phyloP scores from a whole-genome alignment of 2,797 vertebrate genomes.

The Botia almorhae region DNA sequence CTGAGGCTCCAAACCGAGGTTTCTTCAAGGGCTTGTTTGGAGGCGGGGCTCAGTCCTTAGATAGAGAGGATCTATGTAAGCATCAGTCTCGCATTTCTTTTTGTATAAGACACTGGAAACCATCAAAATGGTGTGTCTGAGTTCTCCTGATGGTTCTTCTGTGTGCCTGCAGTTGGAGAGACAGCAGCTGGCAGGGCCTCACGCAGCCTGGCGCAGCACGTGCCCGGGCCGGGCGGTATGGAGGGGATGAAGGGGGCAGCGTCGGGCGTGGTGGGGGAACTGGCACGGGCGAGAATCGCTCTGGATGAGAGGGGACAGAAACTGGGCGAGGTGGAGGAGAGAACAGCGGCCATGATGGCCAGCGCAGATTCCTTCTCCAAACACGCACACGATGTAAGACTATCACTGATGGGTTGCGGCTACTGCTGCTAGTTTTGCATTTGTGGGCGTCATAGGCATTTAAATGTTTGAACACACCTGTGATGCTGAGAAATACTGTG shows the following conservation, averaged over 20 bases:
- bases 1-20: conserved; percentile 96
- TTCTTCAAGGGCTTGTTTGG: conserved; percentile 99
- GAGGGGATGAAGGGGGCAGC: conserved; percentile 97
- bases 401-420: neutral
- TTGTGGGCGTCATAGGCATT: too few relatives aligned
- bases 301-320: conserved; percentile 97
- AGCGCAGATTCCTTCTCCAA: conserved; percentile 97
- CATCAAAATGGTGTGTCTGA: neutral
- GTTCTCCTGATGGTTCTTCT: conserved; percentile 35
- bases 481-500: too few relatives aligned
- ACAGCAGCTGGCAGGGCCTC: conserved; percentile 90
- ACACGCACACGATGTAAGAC: conserved; percentile 90
- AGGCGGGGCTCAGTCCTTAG: conserved; percentile 94
- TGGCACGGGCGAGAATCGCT: conserved; percentile 91
- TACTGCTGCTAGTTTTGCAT: neutral
- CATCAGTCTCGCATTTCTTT: conserved; percentile 51
- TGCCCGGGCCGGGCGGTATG: conserved; percentile 91
- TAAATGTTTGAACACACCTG: too few relatives aligned
- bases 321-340: conserved; percentile 93
- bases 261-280: conserved; percentile 91
- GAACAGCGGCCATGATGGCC: conserved; percentile 92
- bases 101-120: neutral
- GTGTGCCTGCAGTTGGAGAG: conserved; percentile 85
- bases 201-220: conserved; percentile 93
- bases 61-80: conserved; percentile 98